Evolutionary conservation across 2,888 invertebrate genomes (phyloP).

Genomic region (Diarsia brunnea): DNA sequence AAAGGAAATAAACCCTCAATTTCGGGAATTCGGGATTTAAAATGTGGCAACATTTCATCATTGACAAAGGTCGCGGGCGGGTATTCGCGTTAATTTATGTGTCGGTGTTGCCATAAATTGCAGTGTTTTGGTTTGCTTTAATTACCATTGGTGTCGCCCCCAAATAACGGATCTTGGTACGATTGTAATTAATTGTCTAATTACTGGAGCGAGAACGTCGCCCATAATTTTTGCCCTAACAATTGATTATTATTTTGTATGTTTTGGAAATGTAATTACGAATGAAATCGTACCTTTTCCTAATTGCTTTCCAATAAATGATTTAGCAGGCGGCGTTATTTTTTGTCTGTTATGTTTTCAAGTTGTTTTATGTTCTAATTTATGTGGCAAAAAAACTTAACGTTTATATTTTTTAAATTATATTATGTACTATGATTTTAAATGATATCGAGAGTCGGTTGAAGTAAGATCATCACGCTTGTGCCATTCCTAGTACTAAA

Average conservation of each 20-base stretch:
- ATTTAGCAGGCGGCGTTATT: neutral
- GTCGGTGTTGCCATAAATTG: constrained; percentile 80
- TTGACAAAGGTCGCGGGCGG: constrained; percentile 72
- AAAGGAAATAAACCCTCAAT: constrained; percentile 50
- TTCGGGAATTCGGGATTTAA: constrained; percentile 54
- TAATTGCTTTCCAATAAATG: constrained; percentile 14
- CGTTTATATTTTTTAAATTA: neutral
- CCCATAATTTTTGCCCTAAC: constrained; percentile 36
- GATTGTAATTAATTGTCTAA: constrained; percentile 76
- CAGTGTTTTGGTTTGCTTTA: constrained; percentile 78
- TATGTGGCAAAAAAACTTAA: neutral
- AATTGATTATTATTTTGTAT: constrained; percentile 43
- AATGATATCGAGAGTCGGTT: neutral
- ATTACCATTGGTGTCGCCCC: constrained; percentile 75
- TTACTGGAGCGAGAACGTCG: constrained; percentile 59
- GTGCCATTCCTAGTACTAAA: neutral
- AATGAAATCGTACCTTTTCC: neutral
- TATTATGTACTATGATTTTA: neutral
- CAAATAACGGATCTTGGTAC: constrained; percentile 72
- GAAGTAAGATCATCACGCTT: neutral
- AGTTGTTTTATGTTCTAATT: too few relatives aligned
- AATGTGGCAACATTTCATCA: constrained; percentile 69
- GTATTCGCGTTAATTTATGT: constrained; percentile 75
- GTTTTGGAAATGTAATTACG: constrained; percentile 37
- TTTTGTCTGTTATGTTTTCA: neutral